Evolutionary conservation across 2,113 vertebrate genomes (phyloP).

Genomic region (Haemorhous mexicanus): DNA sequence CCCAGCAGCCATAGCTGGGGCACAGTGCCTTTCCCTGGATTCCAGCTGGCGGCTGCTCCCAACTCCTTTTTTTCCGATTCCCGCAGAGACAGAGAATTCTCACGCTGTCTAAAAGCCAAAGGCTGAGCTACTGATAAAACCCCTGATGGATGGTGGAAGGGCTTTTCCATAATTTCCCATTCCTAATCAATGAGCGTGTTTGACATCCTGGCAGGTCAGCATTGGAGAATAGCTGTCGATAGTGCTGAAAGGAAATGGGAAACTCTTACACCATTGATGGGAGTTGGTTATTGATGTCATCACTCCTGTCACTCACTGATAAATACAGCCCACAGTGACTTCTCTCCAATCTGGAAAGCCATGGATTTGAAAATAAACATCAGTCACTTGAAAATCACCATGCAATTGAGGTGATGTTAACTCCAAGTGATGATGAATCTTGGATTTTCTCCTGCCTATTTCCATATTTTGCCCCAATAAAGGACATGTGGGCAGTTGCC

Average conservation of each 20-base stretch:
- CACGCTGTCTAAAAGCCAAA: neutral
- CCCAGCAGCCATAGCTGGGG: neutral
- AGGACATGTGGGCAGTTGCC: neutral
- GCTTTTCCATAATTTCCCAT: constrained; percentile 2
- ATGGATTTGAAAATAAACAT: constrained; percentile 10
- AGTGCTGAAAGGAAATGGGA: neutral
- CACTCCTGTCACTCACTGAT: neutral
- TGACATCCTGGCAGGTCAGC: neutral
- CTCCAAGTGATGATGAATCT: neutral
- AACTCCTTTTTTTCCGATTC: neutral
- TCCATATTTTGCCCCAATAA: neutral
- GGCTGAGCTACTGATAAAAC: neutral
- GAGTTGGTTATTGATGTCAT: neutral
- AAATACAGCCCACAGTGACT: neutral
- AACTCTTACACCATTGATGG: neutral
- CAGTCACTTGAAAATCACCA: neutral
- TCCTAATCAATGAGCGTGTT: neutral
- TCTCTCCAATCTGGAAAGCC: neutral
- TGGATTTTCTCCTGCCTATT: neutral
- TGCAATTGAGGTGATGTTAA: neutral
- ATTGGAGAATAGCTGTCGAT: neutral
- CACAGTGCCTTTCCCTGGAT: neutral
- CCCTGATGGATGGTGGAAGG: neutral
- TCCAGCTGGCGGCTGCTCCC: neutral
- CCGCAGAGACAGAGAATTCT: neutral